phyloP scores from a whole-genome alignment of 2,113 vertebrate genomes.

The Cyprinodon variegatus region DNA sequence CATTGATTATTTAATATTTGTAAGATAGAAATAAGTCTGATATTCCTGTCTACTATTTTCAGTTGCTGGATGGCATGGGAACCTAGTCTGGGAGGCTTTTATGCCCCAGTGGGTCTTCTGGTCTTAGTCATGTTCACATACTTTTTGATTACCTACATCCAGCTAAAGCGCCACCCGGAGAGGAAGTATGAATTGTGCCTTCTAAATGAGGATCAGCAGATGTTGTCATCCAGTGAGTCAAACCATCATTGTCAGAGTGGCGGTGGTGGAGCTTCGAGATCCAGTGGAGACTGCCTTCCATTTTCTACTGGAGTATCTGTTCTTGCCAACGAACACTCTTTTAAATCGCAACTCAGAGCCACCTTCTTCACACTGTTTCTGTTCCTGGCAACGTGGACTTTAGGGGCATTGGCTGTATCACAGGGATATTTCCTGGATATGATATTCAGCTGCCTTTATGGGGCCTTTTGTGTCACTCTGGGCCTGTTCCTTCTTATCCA shows the following conservation, averaged over 20 bases:
- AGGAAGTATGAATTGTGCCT: constrained; percentile 90
- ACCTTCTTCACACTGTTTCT: constrained; percentile 91
- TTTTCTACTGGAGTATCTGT: constrained; percentile 77
- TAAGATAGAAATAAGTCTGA: neutral
- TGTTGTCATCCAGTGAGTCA: constrained; percentile 75
- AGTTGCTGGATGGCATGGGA: constrained; percentile 99
- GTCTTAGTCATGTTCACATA: constrained; percentile 89
- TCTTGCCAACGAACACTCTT: constrained; percentile 95
- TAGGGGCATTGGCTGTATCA: constrained; percentile 92
- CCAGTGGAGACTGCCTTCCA: constrained; percentile 59
- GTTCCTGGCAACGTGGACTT: constrained; percentile 90
- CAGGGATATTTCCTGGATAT: constrained; percentile 94
- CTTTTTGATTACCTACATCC: constrained; percentile 89
- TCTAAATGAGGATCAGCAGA: constrained; percentile 85
- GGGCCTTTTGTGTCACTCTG: constrained; percentile 94
- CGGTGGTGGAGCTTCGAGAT: constrained; percentile 52
- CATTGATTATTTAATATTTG: neutral
- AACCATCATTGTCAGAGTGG: constrained; percentile 72
- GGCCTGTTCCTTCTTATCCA: constrained; percentile 97
- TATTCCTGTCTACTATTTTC: constrained; percentile 27
- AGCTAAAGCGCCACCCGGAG: constrained; percentile 90
- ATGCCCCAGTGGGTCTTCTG: constrained; percentile 87
- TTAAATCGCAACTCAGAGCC: constrained; percentile 92
- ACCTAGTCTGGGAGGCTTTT: constrained; percentile 93
- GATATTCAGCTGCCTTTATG: constrained; percentile 98